Percentiles rank a stretch among this genome's conserved stretches.
These are phyloP conservation scores for Plagodis dolabraria DNA, from an alignment of 2,888 invertebrate species.

Conservation along the genomic window DNA sequence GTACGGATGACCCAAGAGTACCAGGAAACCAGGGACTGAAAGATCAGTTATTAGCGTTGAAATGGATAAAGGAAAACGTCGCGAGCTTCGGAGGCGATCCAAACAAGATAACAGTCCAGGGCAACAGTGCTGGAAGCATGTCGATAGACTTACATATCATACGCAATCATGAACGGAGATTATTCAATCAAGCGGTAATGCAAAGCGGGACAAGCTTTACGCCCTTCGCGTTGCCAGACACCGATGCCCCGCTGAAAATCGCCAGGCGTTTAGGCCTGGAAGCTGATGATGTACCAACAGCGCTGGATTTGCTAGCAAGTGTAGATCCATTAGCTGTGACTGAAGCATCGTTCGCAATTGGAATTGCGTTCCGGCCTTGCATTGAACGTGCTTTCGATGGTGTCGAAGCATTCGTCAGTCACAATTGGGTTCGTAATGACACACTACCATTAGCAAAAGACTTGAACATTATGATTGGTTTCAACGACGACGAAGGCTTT, in stretches of 20 bases:
- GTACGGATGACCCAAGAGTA: constrained; percentile 53
- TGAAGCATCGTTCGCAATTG: constrained; percentile 39
- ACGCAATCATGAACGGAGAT: constrained; percentile 44
- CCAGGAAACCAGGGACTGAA: constrained; percentile 68
- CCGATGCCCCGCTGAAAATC: constrained; percentile 46
- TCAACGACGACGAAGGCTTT: constrained; percentile 45
- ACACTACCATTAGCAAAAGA: constrained; percentile 25
- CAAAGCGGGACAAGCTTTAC: constrained; percentile 55
- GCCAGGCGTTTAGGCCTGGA: constrained; percentile 50
- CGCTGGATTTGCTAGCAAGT: constrained; percentile 50
- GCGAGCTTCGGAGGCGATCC: constrained; percentile 62
- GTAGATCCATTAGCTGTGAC: constrained; percentile 48
- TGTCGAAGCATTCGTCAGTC: constrained; percentile 45
- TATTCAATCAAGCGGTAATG: constrained; percentile 59
- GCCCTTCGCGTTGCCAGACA: constrained; percentile 43
- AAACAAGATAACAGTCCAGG: constrained; percentile 58
- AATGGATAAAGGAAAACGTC: constrained; percentile 63
- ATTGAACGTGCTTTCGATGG: constrained; percentile 51
- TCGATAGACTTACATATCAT: constrained; percentile 55
- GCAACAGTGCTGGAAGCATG: constrained; percentile 60
- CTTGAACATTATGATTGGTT: constrained; percentile 51
- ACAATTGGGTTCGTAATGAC: constrained; percentile 14
- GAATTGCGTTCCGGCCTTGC: constrained; percentile 47
- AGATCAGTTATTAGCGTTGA: constrained; percentile 59
- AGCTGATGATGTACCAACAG: constrained; percentile 46